phyloP scores from a whole-genome alignment of 2,888 invertebrate genomes.

The Hedychridium roseum region DNA sequence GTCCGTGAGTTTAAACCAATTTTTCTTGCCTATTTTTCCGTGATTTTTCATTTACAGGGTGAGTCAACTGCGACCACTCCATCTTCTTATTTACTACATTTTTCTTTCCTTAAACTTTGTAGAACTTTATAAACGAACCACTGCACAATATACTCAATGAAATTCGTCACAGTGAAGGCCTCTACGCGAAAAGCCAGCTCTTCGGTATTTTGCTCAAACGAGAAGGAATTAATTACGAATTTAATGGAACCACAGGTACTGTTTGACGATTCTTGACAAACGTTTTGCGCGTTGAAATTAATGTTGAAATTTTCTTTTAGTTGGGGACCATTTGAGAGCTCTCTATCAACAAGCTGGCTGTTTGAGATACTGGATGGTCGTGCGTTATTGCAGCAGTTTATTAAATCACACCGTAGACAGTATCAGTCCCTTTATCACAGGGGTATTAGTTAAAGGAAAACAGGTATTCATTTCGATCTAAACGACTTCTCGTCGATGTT shows the following conservation, averaged over 20 bases:
- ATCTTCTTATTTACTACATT: constrained; percentile 1
- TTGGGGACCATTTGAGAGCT: constrained; percentile 74
- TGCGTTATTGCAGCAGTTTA: constrained; percentile 93
- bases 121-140: constrained; percentile 72
- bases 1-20: constrained; percentile 56
- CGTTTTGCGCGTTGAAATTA: constrained; percentile 7
- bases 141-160: constrained; percentile 80
- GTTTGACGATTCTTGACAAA: background rate
- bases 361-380: constrained; percentile 89
- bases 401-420: constrained; percentile 96
- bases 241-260: constrained; percentile 67
- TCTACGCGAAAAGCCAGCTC: constrained; percentile 83
- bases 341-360: constrained; percentile 87
- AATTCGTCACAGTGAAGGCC: constrained; percentile 74
- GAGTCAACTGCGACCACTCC: no score
- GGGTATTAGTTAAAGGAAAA: constrained; percentile 96
- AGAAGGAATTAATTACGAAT: constrained; percentile 82
- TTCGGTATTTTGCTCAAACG: constrained; percentile 83
- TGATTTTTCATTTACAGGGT: background rate
- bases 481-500: background rate
- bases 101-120: constrained; percentile 35
- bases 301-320: constrained; percentile 56
- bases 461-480: constrained; percentile 70
- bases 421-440: constrained; percentile 97
- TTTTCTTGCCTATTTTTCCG: background rate